Evolutionary conservation across 1,140 invertebrate genomes (phyloP), one percentile per base, ranked within the genome.

Genomic region (Sogatella furcifera): DNA sequence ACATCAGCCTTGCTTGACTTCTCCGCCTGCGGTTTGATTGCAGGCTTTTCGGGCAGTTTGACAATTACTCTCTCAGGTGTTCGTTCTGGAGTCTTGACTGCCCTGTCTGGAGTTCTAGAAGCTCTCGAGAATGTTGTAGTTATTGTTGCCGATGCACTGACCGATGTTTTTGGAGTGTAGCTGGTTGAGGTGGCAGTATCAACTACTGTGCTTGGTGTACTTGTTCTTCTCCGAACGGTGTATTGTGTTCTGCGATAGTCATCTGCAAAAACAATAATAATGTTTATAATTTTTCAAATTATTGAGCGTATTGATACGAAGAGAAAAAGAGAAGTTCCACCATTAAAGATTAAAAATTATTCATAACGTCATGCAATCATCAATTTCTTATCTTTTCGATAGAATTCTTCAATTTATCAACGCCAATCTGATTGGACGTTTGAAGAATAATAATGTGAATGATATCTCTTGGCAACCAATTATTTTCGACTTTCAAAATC

Each of bases 1-100:
- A 82, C 78, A 65, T 83, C 80, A 15, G 80, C 74, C 64, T 77
- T 78, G 22, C 57, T 64, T 17, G 65, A 62, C 55, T 66, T 55
- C 10, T 66, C 65, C 17, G 61, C 43, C 10, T 62, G 4, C 52
- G 43, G 22, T 17, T 22, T 43, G n/a, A 9, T n/a, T 5, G 34
- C 13, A 15, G 34, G 6, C 21, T 43, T 57, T 42, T 17, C 34
- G 43, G 28, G 19, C n/a, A 43, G 19, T 13, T 43, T 57, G 24
- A 21, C 19, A 17, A 38, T 42, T 5, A 43, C 43, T 6, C 24
- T 22, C 15, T 17, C 15, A 15, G 46, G 46, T 6, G 46, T 49
- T 19, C 15, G 15, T 49, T 49, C 46, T 10, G 46, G 46, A 19
- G 46, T 49, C 17, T 22, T 17, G 6, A 17, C 38, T 19, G 21